Percentiles rank a stretch among this genome's conserved stretches.
These are phyloP conservation scores for Rhynchophorus ferrugineus DNA, from an alignment of 1,140 invertebrate species.

Conservation along the genomic window DNA sequence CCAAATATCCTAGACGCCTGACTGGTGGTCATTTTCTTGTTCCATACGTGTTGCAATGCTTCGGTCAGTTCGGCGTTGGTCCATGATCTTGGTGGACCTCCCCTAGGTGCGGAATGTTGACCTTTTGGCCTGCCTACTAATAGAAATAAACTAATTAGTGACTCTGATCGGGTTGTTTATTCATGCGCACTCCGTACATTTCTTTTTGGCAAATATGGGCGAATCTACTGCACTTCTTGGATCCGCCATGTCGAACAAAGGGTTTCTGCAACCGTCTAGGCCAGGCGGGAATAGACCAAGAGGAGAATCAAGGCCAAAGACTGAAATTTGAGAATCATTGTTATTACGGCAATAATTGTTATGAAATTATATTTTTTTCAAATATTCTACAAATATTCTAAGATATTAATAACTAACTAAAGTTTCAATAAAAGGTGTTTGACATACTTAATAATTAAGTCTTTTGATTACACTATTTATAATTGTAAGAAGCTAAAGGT, in stretches of 20 bases:
- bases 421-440: no score
- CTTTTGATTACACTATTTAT: no score
- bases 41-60: conserved; percentile 84
- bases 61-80: conserved; percentile 83
- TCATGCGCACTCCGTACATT: conserved; percentile 46
- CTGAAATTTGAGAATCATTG: conserved; percentile 44
- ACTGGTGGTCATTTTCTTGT: conserved; percentile 90
- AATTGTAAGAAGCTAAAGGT: no score
- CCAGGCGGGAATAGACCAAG: conserved; percentile 63
- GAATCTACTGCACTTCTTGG: conserved; percentile 51
- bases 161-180: neutral
- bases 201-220: conserved; percentile 58
- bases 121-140: conserved; percentile 67
- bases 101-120: conserved; percentile 79
- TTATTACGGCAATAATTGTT: neutral
- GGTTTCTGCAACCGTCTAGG: conserved; percentile 62
- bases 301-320: conserved; percentile 65
- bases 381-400: no score
- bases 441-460: no score
- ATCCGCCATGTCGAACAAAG: conserved; percentile 62
- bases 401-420: no score
- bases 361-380: neutral
- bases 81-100: conserved; percentile 82
- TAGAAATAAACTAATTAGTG: conserved; percentile 22
- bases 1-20: conserved; percentile 83